Conservation (phyloP, 1,140 invertebrate species). For the Cydia strobilella region DNA sequence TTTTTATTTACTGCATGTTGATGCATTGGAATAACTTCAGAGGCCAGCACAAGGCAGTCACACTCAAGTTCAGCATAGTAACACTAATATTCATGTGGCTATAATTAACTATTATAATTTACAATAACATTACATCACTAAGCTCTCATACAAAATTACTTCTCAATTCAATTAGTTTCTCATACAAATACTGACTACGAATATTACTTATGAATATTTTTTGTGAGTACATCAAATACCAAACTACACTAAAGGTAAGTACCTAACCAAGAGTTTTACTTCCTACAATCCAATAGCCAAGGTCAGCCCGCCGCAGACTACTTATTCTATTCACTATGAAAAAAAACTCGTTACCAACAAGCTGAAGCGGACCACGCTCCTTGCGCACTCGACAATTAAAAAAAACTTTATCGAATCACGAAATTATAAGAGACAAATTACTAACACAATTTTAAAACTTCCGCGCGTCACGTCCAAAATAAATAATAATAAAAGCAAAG, state of each 20-base stretch:
- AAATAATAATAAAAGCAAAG: conserved; percentile 71
- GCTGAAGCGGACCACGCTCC: conserved; percentile 48
- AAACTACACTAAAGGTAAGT: conserved; percentile 79
- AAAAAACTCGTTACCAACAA: conserved; percentile 71
- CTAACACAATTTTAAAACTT: conserved; percentile 61
- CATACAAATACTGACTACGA: conserved; percentile 37
- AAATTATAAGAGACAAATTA: conserved; percentile 34
- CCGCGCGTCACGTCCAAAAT: conserved; percentile 68
- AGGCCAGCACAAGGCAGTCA: not conserved
- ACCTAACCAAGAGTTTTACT: conserved; percentile 72
- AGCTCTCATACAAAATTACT: conserved; percentile 42
- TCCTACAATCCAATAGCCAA: conserved; percentile 80
- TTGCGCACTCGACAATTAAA: conserved; percentile 42
- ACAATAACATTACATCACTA: conserved; percentile 19
- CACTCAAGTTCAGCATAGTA: not conserved
- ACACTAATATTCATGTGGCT: not conserved
- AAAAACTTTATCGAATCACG: conserved; percentile 9
- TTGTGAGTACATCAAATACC: conserved; percentile 78
- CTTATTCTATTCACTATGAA: conserved; percentile 74
- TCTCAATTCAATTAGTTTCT: conserved; percentile 41
- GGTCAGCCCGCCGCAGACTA: conserved; percentile 73
- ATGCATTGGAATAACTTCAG: conserved; percentile 3
- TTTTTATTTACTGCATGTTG: conserved; percentile 49
- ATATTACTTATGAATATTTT: conserved; percentile 71
- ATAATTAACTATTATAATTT: conserved; percentile 18